Conservation (phyloP, 2,797 vertebrate genomes). For the Crossoptilon crossoptilon region DNA sequence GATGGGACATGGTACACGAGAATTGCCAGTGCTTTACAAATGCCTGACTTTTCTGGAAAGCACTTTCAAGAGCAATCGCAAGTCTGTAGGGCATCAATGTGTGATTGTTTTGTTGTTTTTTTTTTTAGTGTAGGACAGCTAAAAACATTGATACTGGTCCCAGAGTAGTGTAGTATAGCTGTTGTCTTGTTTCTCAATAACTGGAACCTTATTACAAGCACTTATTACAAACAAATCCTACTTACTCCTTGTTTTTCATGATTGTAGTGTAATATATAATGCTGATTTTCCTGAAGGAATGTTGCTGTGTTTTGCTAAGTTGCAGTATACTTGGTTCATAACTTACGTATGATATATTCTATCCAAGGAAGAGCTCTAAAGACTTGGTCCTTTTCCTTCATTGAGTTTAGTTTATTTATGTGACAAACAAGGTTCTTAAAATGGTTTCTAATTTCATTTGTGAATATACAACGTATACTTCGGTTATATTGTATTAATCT, state of each 20-base stretch:
- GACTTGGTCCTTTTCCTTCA: background rate
- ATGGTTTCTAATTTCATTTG: background rate
- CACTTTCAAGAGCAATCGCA: background rate
- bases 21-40: background rate
- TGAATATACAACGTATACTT: background rate
- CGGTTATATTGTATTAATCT: background rate
- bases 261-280: background rate
- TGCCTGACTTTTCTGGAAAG: background rate
- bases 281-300: background rate
- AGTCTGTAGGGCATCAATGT: background rate
- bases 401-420: background rate
- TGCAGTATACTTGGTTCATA: background rate
- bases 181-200: background rate
- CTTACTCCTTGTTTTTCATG: background rate
- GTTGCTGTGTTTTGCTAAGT: background rate
- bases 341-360: background rate
- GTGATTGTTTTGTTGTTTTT: too few species aligned
- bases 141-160: fast-evolving
- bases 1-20: background rate
- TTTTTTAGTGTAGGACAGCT: background rate
- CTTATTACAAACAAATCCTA: background rate
- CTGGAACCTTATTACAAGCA: background rate
- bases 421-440: background rate
- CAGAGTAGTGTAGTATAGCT: background rate
- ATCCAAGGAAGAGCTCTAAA: background rate